A percentile compares a stretch with the other conserved stretches of the same genome.
These are phyloP conservation scores for Anaspis maculata DNA, from an alignment of 2,888 invertebrate genomes.

Conservation along the genomic window DNA sequence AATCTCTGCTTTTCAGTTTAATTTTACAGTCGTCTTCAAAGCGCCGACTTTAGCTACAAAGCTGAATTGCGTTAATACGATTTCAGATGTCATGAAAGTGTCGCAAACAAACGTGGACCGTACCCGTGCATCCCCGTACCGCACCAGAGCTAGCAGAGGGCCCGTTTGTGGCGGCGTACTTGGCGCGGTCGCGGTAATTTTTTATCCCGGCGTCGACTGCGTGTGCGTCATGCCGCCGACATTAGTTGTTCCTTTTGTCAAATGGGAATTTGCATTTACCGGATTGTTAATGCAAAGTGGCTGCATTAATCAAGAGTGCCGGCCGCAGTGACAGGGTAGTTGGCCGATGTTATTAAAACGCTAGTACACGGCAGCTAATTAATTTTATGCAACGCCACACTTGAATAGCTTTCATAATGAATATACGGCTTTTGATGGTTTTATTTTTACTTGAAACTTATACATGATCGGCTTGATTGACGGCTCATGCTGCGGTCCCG, in stretches of 20 bases:
- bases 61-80: no score
- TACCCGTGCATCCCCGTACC: no score
- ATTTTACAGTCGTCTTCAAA: neutral
- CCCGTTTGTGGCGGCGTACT: no score
- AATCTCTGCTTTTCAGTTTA: neutral
- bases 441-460: constrained; percentile 25
- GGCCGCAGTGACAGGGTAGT: constrained; percentile 37
- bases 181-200: no score
- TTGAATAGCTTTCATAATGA: constrained; percentile 42
- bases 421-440: constrained; percentile 34
- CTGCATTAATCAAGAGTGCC: constrained; percentile 42
- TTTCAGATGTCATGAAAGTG: neutral
- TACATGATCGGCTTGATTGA: constrained; percentile 30
- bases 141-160: no score
- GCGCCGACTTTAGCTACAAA: no score
- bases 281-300: constrained; percentile 43
- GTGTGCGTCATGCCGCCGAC: no score
- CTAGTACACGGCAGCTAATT: constrained; percentile 41
- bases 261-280: constrained; percentile 38
- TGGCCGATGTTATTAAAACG: constrained; percentile 40
- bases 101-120: no score
- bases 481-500: constrained; percentile 24
- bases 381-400: constrained; percentile 45
- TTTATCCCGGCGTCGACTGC: constrained; percentile 2
- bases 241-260: constrained; percentile 22